Percentiles rank a stretch among this genome's conserved stretches.
Conservation (phyloP, 2,888 invertebrate species). For the Euproctis similis region DNA sequence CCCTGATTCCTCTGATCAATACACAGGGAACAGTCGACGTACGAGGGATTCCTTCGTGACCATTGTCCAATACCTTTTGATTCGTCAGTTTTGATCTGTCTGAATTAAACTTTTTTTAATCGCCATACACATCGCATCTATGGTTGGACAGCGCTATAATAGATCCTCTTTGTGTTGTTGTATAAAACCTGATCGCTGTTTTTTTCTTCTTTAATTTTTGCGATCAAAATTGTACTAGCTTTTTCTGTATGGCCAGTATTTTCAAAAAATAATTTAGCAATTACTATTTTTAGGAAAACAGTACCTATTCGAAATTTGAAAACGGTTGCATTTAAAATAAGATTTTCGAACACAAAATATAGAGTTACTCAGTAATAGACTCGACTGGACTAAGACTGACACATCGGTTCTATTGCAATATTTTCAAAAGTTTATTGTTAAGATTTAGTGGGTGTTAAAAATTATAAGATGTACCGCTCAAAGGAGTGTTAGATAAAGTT, state of each 20-base stretch:
- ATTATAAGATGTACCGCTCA: constrained; percentile 57
- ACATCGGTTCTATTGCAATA: constrained; percentile 37
- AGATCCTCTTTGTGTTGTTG: constrained; percentile 37
- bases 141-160: constrained; percentile 46
- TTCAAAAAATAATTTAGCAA: no score
- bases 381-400: constrained; percentile 10
- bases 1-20: constrained; percentile 41
- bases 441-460: constrained; percentile 73
- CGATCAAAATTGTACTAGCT: no score
- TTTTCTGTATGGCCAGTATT: no score
- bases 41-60: constrained; percentile 58
- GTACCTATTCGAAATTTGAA: no score
- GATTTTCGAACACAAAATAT: constrained; percentile 17
- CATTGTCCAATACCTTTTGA: constrained; percentile 73
- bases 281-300: no score
- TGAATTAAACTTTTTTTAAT: constrained; percentile 44
- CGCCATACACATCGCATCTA: constrained; percentile 28
- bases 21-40: constrained; percentile 40
- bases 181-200: constrained; percentile 43
- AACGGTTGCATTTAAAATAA: constrained; percentile 16
- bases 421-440: constrained; percentile 50
- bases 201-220: no score
- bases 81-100: constrained; percentile 44
- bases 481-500: constrained; percentile 63
- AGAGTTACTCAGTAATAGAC: constrained; percentile 17